Evolutionary conservation across 2,888 invertebrate species (phyloP).

Genomic region (Eulithis prunata): DNA sequence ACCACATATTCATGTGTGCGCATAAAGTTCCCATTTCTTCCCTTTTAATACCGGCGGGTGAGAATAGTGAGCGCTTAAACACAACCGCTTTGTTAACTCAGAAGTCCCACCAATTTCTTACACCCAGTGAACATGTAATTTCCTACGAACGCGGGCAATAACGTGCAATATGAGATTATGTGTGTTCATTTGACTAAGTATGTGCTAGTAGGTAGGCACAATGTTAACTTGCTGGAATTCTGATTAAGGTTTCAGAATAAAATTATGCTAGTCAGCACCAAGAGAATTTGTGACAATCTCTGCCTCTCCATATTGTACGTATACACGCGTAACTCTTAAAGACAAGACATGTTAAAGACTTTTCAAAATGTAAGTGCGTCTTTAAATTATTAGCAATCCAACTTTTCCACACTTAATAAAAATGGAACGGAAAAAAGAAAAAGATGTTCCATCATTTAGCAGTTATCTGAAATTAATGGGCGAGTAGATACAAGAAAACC

Average conservation of each 20-base stretch:
- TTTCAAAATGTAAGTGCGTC: not conserved
- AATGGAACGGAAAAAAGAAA: constrained; percentile 25
- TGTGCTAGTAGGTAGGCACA: constrained; percentile 8
- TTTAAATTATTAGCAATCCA: constrained; percentile 10
- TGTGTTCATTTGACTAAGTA: constrained; percentile 25
- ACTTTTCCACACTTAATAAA: constrained; percentile 13
- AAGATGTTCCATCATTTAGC: constrained; percentile 34
- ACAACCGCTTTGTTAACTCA: constrained; percentile 52
- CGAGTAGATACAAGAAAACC: constrained; percentile 37
- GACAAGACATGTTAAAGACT: not conserved
- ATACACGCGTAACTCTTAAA: too few relatives aligned
- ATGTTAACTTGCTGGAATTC: constrained; percentile 4
- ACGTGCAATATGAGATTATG: constrained; percentile 28
- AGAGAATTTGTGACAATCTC: not conserved
- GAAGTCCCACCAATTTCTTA: constrained; percentile 48
- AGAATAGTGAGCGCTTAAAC: constrained; percentile 49
- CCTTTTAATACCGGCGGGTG: constrained; percentile 42
- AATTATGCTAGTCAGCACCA: not conserved
- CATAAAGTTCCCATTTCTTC: constrained; percentile 12
- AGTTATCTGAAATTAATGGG: constrained; percentile 39
- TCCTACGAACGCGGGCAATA: constrained; percentile 32
- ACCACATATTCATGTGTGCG: constrained; percentile 6
- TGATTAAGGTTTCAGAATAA: constrained; percentile 1
- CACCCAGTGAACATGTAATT: constrained; percentile 46
- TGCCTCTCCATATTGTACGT: not conserved